Base-by-base conservation (phyloP, 1,140 invertebrate genomes). In the Rhopalosiphum maidis region DNA sequence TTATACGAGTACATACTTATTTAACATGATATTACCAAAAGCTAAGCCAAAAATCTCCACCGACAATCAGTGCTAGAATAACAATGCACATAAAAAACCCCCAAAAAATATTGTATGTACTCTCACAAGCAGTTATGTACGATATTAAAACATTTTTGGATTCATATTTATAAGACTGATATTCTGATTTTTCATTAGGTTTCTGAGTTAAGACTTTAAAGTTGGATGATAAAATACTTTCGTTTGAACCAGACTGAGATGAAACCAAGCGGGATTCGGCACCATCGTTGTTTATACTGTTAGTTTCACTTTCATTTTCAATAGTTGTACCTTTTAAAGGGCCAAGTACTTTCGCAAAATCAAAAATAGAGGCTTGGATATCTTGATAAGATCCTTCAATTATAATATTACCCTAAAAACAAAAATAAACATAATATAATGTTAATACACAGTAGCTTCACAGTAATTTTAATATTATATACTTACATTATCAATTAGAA, bases 401-500 rank as follows among this genome's bases (percentile, higher is more conserved):
- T 82, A 96, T 95, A 22, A 97, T 95, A 35, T 94, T 94, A 5
- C 97, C 97, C 96, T 96, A 96, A n/a, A 46, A 94, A 41, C 41
- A 68, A n/a, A 18, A 68, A n/a, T n/a, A 94, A 94, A 94, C 87
- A 93, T 93, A 3, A n/a, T 2, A 25, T 2, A 23, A 51, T 1
- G 18, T 43, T 54, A 94, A 91, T 18, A 86, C 9, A 18, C 8
- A n/a, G n/a, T 37, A 23, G 30, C 8, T 48, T 18, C 25, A 18
- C 60, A 88, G 15, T 48, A 43, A 11, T 41, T n/a, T 22, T 89
- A 94, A 89, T 25, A 48, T 46, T 37, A 25, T 23, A 23, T 37
- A 68, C 95, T 95, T 95, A 97, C 97, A 94, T 97, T 96, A 94
- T 98, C 97, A 25, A 98, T 94, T n/a, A 98, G 96, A 9, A 98